Evolutionary conservation across 2,888 invertebrate genomes (phyloP).

Genomic region (Pyrochroa serraticornis): DNA sequence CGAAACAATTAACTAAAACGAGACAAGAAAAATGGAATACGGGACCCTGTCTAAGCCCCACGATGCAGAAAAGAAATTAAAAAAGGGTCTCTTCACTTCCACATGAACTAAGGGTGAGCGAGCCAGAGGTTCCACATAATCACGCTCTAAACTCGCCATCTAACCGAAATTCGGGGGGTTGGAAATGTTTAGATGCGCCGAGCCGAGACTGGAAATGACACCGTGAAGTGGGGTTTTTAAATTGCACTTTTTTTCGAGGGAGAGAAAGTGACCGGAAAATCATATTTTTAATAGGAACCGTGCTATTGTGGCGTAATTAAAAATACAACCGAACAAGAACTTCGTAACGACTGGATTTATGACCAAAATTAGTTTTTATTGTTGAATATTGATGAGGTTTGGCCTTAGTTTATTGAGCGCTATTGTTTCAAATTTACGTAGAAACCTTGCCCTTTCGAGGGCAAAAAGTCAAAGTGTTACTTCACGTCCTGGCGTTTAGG

Average conservation of each 20-base stretch:
- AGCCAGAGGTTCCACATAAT: conserved; percentile 12
- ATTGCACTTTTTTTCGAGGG: conserved; percentile 25
- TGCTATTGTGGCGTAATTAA: too few species aligned
- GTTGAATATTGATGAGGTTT: too few species aligned
- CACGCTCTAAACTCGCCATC: conserved; percentile 1
- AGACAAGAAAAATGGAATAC: conserved; percentile 51
- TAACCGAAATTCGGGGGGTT: too few species aligned
- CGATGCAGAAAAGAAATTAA: conserved; percentile 39
- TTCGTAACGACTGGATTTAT: too few species aligned
- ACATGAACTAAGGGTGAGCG: conserved; percentile 9
- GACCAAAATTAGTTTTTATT: too few species aligned
- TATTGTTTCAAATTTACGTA: too few species aligned
- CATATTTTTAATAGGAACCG: too few species aligned
- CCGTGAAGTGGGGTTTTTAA: conserved; percentile 31
- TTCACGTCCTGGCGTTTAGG: conserved; percentile 28
- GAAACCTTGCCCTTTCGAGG: conserved; percentile 21
- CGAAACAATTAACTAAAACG: conserved; percentile 54
- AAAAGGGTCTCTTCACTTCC: conserved; percentile 28
- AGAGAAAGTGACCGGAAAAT: too few species aligned
- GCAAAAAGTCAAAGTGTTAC: conserved; percentile 20
- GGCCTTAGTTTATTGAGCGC: too few species aligned
- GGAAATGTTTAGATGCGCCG: too few species aligned
- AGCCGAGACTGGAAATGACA: conserved; percentile 31
- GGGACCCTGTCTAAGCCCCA: conserved; percentile 25
- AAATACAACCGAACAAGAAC: too few species aligned